Base-by-base conservation (phyloP, 2,888 invertebrate genomes). In the Cartodere bifasciata region DNA sequence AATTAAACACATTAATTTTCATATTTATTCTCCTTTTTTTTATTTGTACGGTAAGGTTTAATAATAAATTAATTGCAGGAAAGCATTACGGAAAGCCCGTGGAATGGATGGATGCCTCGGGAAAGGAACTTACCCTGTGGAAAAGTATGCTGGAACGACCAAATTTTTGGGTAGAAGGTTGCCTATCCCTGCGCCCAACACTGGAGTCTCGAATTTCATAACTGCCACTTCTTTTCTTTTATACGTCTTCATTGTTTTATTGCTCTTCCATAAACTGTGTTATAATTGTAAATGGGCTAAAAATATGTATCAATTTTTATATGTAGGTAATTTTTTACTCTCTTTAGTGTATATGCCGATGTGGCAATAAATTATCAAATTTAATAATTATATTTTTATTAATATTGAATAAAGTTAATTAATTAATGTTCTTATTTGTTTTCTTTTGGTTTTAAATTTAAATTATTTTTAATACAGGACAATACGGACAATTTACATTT, bases 121-220 rank as follows among this genome's bases (percentile, higher is more conserved):
- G 88, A 30, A 87, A 87, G 48, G 94, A 95, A 60, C 67, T 84
- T 16, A 73, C 79, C 0, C 63, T 94, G 6, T 95, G 95, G 95
- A 87, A 90, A 53, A 81, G 79, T 39, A 92, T 95, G 91, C 64
- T 94, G 52, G 86, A 90, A 51, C 68, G 84, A 38, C 92, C 92
- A 16, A 91, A 91, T 62, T 82, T 88, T 59, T 95, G 95, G 95
- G 88, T 94, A n/a, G 94, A 95, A 62, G 88, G 88, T 35, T 86
- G 84, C 36, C 65, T 95, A 25, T 75, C 83, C 3, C 67, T 95
- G 23, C 68, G 94, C 49, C 78, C 91, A 26, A 80, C 81, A 35
- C 65, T 85, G 32, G 76, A 76, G 46, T 65, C 69, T 51, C 63
- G 58, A 35, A 44, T 50, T 27, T 48, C 48, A 28, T 55, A 53